Evolutionary conservation across 2,888 invertebrate species (phyloP).

Genomic region (Leptarthrus brevirostris): DNA sequence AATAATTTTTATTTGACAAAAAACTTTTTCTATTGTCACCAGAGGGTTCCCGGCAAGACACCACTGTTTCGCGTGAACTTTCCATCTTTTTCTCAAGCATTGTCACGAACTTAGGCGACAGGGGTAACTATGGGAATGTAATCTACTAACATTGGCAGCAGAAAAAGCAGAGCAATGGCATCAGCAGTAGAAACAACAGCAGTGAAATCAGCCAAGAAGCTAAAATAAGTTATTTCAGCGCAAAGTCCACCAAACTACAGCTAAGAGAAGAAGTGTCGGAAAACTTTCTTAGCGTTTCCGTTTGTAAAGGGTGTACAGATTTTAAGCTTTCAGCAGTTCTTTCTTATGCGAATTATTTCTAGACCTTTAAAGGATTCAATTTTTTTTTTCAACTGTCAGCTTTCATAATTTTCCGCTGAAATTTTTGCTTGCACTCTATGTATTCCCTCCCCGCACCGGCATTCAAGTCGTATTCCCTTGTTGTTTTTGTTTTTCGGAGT

Average conservation of each 20-base stretch:
- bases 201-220: background rate
- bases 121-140: background rate
- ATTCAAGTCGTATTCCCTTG: background rate
- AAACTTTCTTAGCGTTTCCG: conserved; percentile 26
- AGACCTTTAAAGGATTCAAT: conserved; percentile 16
- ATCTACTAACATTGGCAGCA: conserved; percentile 6
- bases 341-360: conserved; percentile 15
- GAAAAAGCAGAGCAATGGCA: conserved; percentile 1
- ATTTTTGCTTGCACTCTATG: conserved; percentile 11
- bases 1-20: conserved; percentile 49
- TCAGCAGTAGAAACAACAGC: background rate
- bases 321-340: conserved; percentile 38
- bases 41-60: background rate
- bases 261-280: background rate
- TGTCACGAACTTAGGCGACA: background rate
- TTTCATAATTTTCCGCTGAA: conserved; percentile 13
- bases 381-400: conserved; percentile 15
- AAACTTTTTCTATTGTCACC: conserved; percentile 41
- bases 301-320: conserved; percentile 14
- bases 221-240: too few relatives aligned
- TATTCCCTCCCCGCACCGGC: background rate
- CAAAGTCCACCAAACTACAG: background rate
- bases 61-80: background rate
- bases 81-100: background rate
- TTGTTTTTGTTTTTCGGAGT: background rate